Conservation (phyloP, 2,113 vertebrate species). For the Caretta caretta region DNA sequence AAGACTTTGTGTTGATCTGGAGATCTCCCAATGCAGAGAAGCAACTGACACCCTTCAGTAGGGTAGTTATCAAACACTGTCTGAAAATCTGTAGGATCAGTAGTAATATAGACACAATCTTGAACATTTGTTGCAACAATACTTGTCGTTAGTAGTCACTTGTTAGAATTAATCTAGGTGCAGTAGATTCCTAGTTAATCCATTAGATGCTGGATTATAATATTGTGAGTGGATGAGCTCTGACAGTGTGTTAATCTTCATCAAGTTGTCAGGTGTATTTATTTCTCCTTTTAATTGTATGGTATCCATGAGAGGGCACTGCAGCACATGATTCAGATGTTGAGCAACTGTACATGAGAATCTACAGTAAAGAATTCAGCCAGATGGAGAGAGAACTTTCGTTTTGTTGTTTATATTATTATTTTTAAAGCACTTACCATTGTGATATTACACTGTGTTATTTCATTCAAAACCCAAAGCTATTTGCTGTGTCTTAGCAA, state of each 20-base stretch:
- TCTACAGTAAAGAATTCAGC: not conserved
- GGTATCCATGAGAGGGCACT: slow-evolving; percentile 76
- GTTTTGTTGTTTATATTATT: not conserved
- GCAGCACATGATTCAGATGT: slow-evolving; percentile 38
- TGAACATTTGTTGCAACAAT: rapidly evolving
- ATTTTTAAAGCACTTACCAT: not conserved
- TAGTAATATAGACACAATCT: not conserved
- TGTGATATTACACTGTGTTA: not conserved
- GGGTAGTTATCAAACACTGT: not conserved
- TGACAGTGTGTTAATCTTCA: not conserved
- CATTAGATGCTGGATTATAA: not conserved
- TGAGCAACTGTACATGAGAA: not conserved
- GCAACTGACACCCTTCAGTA: not conserved
- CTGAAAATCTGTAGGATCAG: not conserved
- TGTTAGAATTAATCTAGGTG: not conserved
- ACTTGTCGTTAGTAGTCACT: not conserved
- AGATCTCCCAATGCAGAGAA: not conserved
- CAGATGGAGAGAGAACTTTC: not conserved
- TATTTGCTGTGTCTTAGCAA: not conserved
- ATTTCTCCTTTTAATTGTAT: slow-evolving; percentile 29
- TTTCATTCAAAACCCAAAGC: not conserved
- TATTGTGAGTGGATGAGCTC: rapidly evolving
- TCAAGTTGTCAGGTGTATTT: not conserved
- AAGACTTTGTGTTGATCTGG: not conserved
- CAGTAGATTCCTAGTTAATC: not conserved